A percentile compares a stretch with the other conserved stretches of the same genome.
Conservation (phyloP, 2,888 invertebrate species). For the Acrobasis repandana region DNA sequence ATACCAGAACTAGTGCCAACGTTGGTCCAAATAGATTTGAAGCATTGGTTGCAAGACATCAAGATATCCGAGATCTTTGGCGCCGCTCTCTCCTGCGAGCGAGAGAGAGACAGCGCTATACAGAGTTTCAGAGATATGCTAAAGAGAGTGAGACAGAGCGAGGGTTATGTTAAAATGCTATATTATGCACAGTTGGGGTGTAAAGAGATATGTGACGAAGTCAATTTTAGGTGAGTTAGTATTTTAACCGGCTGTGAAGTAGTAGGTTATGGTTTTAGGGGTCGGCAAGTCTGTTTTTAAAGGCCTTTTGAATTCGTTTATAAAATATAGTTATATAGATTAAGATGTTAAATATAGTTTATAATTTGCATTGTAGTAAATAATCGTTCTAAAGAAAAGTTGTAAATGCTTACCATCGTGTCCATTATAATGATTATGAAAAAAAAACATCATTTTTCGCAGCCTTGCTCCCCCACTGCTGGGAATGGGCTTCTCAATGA, state of each 20-base stretch:
- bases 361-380: no score
- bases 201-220: slow-evolving; percentile 44
- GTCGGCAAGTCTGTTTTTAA: no score
- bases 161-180: slow-evolving; percentile 50
- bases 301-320: no score
- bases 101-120: slow-evolving; percentile 27
- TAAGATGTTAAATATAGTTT: no score
- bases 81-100: slow-evolving; percentile 37
- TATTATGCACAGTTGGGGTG: slow-evolving; percentile 45
- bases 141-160: slow-evolving; percentile 34
- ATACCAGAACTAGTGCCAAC: slow-evolving; percentile 42
- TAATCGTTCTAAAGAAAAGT: no score
- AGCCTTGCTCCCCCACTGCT: no score
- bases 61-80: slow-evolving; percentile 49
- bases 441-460: no score
- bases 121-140: slow-evolving; percentile 40
- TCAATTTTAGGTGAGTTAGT: slow-evolving; percentile 49
- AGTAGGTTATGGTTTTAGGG: neutral
- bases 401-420: no score
- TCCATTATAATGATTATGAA: no score
- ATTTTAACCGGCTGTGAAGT: neutral
- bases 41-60: slow-evolving; percentile 28
- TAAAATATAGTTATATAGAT: no score
- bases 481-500: no score
- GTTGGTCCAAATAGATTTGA: slow-evolving; percentile 30